Conservation (phyloP, 2,113 vertebrate genomes). For the Micronycteris hirsuta region DNA sequence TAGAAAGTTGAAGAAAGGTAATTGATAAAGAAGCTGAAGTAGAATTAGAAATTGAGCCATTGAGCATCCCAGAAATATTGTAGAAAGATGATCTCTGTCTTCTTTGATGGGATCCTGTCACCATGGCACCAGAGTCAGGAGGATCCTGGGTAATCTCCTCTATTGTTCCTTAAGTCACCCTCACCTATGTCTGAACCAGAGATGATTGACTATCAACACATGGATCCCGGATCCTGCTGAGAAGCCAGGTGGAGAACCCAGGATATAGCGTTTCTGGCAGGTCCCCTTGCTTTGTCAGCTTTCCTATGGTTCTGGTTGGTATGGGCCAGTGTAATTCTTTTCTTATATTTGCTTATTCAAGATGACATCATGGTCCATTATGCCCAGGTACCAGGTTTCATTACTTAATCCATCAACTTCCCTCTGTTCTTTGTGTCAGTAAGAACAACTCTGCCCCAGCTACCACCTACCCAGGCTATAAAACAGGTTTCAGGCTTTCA, state of each 20-base stretch:
- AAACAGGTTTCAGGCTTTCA: slow-evolving; percentile 68
- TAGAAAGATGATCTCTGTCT: background rate
- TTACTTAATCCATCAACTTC: slow-evolving; percentile 52
- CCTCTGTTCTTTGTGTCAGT: slow-evolving; percentile 46
- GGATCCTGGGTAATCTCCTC: background rate
- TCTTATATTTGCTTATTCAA: slow-evolving; percentile 51
- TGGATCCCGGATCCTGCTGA: background rate
- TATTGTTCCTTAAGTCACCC: slow-evolving; percentile 28
- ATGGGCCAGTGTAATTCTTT: background rate
- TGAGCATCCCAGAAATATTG: background rate
- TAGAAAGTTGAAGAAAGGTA: slow-evolving; percentile 11
- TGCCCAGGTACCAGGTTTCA: slow-evolving; percentile 46
- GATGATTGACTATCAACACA: background rate
- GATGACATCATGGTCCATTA: slow-evolving; percentile 61
- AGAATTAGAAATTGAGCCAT: background rate
- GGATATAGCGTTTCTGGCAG: background rate
- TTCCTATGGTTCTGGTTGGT: slow-evolving; percentile 7
- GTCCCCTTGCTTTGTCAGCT: background rate
- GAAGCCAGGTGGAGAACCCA: background rate
- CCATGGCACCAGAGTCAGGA: background rate
- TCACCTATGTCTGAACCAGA: slow-evolving; percentile 25
- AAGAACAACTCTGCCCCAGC: slow-evolving; percentile 52
- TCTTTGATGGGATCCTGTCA: slow-evolving; percentile 16
- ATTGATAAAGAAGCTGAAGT: slow-evolving; percentile 16
- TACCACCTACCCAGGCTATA: slow-evolving; percentile 43